A percentile compares a stretch with the other conserved stretches of the same genome.
phyloP scores from a whole-genome alignment of 2,888 invertebrate genomes.

The Scaptomyza flava region DNA sequence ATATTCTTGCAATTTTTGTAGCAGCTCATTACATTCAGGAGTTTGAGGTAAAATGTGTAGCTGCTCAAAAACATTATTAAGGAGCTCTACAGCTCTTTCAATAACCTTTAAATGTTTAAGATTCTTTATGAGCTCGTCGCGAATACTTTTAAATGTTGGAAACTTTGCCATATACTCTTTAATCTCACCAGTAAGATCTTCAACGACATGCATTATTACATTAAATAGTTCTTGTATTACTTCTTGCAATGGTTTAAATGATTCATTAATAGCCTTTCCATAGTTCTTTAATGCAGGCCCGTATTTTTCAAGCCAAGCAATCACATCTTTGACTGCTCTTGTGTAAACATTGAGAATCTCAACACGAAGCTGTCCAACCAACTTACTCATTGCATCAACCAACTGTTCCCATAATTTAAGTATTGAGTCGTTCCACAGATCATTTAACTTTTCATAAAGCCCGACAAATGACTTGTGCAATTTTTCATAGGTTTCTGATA shows the following conservation, averaged over 20 bases:
- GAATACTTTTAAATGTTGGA: slow-evolving; percentile 82
- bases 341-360: slow-evolving; percentile 65
- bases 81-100: slow-evolving; percentile 86
- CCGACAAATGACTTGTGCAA: slow-evolving; percentile 82
- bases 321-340: slow-evolving; percentile 51
- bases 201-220: slow-evolving; percentile 74
- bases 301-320: slow-evolving; percentile 76
- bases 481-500: slow-evolving; percentile 84
- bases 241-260: slow-evolving; percentile 81
- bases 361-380: slow-evolving; percentile 69
- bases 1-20: slow-evolving; percentile 87
- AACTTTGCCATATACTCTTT: slow-evolving; percentile 86
- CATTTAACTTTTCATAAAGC: slow-evolving; percentile 81
- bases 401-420: slow-evolving; percentile 82
- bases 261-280: slow-evolving; percentile 83
- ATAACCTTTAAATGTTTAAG: slow-evolving; percentile 85
- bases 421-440: slow-evolving; percentile 84
- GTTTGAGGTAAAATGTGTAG: slow-evolving; percentile 87
- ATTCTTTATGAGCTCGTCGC: slow-evolving; percentile 61
- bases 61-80: slow-evolving; percentile 86
- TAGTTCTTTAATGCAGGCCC: slow-evolving; percentile 80
- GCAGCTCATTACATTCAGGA: slow-evolving; percentile 87
- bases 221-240: slow-evolving; percentile 84
- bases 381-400: slow-evolving; percentile 47
- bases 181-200: slow-evolving; percentile 71